phyloP scores from a whole-genome alignment of 2,888 invertebrate species.

The Sympetrum striolatum region DNA sequence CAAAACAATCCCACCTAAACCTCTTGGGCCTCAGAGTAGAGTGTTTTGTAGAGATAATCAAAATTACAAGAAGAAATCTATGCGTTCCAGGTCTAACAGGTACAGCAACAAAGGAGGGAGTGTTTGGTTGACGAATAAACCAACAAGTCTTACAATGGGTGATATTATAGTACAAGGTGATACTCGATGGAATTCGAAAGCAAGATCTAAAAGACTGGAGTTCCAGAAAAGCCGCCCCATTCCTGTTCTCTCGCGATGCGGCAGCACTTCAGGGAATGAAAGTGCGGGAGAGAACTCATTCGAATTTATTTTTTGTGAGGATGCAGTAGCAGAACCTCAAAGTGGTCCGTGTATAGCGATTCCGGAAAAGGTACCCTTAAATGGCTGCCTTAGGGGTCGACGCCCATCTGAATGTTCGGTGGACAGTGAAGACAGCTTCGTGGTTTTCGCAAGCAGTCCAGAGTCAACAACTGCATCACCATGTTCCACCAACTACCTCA shows the following conservation, averaged over 20 bases:
- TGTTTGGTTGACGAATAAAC: neutral
- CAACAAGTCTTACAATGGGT: neutral
- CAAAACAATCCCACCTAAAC: constrained; percentile 5
- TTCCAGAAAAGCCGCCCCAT: neutral
- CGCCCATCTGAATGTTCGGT: constrained; percentile 51
- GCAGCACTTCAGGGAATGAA: neutral
- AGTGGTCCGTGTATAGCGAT: neutral
- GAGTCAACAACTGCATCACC: constrained; percentile 45
- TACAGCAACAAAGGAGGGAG: neutral
- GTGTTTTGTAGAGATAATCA: neutral
- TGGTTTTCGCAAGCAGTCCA: constrained; percentile 50
- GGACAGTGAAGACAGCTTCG: constrained; percentile 53
- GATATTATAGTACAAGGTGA: neutral
- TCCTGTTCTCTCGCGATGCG: neutral
- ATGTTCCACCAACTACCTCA: constrained; percentile 28
- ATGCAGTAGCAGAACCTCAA: neutral
- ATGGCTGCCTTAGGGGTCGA: neutral
- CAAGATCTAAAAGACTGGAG: neutral
- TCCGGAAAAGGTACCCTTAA: neutral
- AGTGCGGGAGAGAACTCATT: neutral
- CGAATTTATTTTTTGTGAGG: neutral
- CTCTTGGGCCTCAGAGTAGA: neutral
- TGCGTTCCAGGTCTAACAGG: neutral
- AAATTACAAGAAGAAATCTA: neutral
- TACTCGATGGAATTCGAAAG: neutral